Evolutionary conservation across 2,797 vertebrate species (phyloP), one percentile per base, ranked within the genome.

Genomic region (Hybognathus amarus): DNA sequence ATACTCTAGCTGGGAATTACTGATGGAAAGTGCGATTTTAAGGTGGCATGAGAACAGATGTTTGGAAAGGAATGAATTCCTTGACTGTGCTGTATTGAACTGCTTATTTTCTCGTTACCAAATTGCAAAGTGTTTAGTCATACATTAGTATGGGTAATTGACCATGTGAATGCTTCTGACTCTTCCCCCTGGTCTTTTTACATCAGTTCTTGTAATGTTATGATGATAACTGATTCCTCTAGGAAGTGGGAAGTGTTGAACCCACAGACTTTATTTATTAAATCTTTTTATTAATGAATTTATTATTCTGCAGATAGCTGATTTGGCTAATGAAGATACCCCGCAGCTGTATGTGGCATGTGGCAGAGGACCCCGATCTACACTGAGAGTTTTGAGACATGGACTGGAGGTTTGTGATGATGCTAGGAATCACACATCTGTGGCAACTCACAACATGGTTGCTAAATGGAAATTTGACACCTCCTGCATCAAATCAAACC

Each of bases 271-370:
- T 22, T 38, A 3, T 42, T 45, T 24, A 15, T 24, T 71, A 0
- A 4, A 5, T 24, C 11, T 50, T 27, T 24, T 5, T 47, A 47
- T 47, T 47, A 47, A 5, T 12, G 17, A 2, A 6, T 17, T 15
- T 17, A 59, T 15, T 74, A 13, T 40, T 36, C 1, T 33, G 0
- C 88, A 97, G 98, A 99, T 99, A 90, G 97, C 98, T 10, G 98
- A 99, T 95, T 92, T 99, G 92, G 98, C 98, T 75, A 99, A 98
- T 89, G 98, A 99, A 90, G 98, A 99, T 86, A 99, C 98, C 5
- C 98, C 98, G 22, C 98, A 99, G 88, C 82, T 99, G 13, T 99
- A 99, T 24, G 98, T 97, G 64, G 93, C 98, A 22, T 98, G 97
- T 91, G 98, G 98, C 67, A 95, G 98, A 82, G 98, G 98, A 7